Base-by-base conservation (phyloP, 2,888 invertebrate species). In the Ophion ellenae region DNA sequence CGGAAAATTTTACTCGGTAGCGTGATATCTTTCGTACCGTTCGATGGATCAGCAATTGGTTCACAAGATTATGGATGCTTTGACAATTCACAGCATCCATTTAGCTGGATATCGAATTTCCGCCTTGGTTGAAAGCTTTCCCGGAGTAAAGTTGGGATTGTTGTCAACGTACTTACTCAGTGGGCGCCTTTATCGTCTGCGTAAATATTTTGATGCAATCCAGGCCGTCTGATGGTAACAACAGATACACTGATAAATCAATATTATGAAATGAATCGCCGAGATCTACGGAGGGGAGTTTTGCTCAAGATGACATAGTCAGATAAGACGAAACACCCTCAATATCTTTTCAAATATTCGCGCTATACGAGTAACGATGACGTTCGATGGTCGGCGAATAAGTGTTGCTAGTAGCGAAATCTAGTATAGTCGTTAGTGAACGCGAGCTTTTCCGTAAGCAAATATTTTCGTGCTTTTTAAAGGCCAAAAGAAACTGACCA, bases 91-190 rank as follows among this genome's bases (percentile, higher is more conserved):
- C 11, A 20, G 24, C 61, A 74, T n/a, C 45, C 36, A 59, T 61
- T 74, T 61, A 11, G 14, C 36, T 20, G 20, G 61, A 40, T 61
- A 74, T 61, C 14, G 20, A 61, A 61, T 74, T 74, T 28, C 20
- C 40, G 40, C 24, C 5, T 61, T 24, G 4, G 59, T 36, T 74
- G 14, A 40, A 61, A 61, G 40, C 2, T 28, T 74, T 74, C 20
- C 20, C 40, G 11, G 6, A 10, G 14, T 7, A 2, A 28, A 59
- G 59, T 36, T 4, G 20, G 11, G 24, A 6, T 47, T 47, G 11
- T 69, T 69, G n/a, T 40, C 45, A 20, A 24, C 11, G 11, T 5
- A 2, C n/a, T 17, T 14, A 36, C n/a, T 36, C 61, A 40, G 36
- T 14, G 14, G 3, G 24, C 6, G 17, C n/a, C 45, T 24, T 24